Evolutionary conservation across 2,113 vertebrate genomes (phyloP), one percentile per base, ranked within the genome.

Genomic region (Scytalopus superciliaris): DNA sequence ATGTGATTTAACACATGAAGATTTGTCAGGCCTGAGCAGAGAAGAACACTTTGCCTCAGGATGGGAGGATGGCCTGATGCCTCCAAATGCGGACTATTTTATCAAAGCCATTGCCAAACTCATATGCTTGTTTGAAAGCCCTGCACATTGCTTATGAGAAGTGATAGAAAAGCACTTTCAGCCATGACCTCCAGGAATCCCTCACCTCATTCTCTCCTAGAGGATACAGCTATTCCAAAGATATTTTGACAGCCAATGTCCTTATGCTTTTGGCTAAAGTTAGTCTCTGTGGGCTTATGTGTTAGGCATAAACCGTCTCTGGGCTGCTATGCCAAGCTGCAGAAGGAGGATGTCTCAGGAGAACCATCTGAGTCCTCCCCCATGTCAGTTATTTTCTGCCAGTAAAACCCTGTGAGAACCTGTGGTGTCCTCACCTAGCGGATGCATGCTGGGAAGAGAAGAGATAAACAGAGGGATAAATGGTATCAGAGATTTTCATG

Each of bases 191-290:
- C 37, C 84, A 91, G n/a, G 82, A 89, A 78, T 91, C 40, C 30
- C 45, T 89, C 66, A 81, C 56, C 30, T 89, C 62, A 56, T 75
- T 94, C 56, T 18, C 7, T 92, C n/a, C 28, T 81, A 49, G 39
- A 91, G 87, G 57, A 90, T 33, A 76, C 28, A 87, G 45, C 35
- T 42, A 39, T 89, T 95, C 57, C 70, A 83, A 79, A 94, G 89
- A 19, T 33, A 68, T 60, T 90, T 87, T 79, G 57, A 64, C 74
- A 79, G 82, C 47, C 52, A 55, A 21, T 52, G 45, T 76, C 74
- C 13, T 79, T 87, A 87, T 68, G 82, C 22, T 79, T 91, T 84
- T 79, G 49, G 49, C 85, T 93, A 85, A 91, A 96, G 92, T 87
- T 90, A 91, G 57, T 52, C 47, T 93, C 73, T 4, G 37, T 86